Evolutionary conservation across 2,888 invertebrate species (phyloP), one percentile per base, ranked within the genome.

Genomic region (Syrista parreyssii): DNA sequence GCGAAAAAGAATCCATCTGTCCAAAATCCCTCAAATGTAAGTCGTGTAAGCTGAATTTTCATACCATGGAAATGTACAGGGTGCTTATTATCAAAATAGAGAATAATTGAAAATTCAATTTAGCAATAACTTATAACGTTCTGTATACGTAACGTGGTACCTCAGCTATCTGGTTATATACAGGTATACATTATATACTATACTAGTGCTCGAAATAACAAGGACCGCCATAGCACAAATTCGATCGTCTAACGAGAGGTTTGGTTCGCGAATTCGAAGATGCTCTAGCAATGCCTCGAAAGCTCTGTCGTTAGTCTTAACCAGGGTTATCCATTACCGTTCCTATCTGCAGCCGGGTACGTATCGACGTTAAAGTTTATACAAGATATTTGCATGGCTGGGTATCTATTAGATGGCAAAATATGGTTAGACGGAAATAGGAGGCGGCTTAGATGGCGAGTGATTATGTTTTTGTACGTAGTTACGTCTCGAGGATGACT

Each of bases 351-450:
- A 23, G 23, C 9, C 23, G 23, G 55, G 31, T 33, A 33, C 71
- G 71, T 33, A 30, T 71, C 71, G 31, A 71, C 71, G 71, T 31
- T 71, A 31, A 71, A 30, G 31, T 11, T 71, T 71, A 31, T 71
- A 33, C 71, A 33, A 71, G 71, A 71, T 31, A 71, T 71, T 71
- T 71, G 71, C 71, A 71, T 71, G 12, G 15, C 31, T 71, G 32
- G 71, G 31, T 33, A 71, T 71, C 31, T 71, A 31, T 71, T 71
- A 71, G 31, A 71, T 32, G 30, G 71, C 12, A 31, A 71, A 71
- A 71, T 71, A 71, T 33, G 31, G 2, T 31, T 33, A 71, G 12
- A 23, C 15, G 55, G 55, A 55, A 55, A 55, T 23, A 23, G 23
- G 9, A 9, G 31, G 31, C 71, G 71, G 71, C 12, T 71, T 71